These are phyloP conservation scores for Resseliella maxima DNA, from an alignment of 2,888 invertebrate species.

Conservation along the genomic window DNA sequence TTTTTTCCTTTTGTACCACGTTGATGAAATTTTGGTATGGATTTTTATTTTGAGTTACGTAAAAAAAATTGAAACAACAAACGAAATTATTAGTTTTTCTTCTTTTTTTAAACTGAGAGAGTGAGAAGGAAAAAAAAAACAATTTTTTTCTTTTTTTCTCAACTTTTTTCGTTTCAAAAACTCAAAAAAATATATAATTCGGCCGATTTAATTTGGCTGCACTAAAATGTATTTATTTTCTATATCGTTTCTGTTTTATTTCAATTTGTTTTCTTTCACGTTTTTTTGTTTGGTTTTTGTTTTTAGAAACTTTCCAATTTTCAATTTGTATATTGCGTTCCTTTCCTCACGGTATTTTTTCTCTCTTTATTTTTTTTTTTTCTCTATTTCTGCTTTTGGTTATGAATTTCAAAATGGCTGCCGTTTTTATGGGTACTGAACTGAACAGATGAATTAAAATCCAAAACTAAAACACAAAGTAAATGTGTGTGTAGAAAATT, in stretches of 20 bases:
- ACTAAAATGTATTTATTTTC: too few relatives aligned
- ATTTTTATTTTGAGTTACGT: background rate
- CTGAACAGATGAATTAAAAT: slow-evolving; percentile 31
- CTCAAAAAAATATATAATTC: too few relatives aligned
- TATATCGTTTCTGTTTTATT: too few relatives aligned
- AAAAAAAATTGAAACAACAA: background rate
- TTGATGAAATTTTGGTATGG: background rate
- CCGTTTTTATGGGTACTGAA: slow-evolving; percentile 15
- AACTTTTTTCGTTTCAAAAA: background rate
- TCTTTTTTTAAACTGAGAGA: background rate
- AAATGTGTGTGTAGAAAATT: slow-evolving; percentile 51
- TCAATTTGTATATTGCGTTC: too few relatives aligned
- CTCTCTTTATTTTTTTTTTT: background rate
- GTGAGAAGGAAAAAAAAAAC: background rate
- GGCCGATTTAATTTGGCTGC: background rate
- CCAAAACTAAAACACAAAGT: slow-evolving; percentile 54
- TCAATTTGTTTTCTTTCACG: too few relatives aligned
- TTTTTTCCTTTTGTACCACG: background rate
- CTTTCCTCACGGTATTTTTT: too few relatives aligned
- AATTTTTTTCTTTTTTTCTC: background rate
- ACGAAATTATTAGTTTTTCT: background rate
- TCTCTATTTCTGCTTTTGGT: background rate
- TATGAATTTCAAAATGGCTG: slow-evolving; percentile 54
- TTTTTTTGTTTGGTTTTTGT: too few relatives aligned
- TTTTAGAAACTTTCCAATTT: too few relatives aligned